Evolutionary conservation across 2,113 vertebrate species (phyloP).

Genomic region (Fregata magnificens): DNA sequence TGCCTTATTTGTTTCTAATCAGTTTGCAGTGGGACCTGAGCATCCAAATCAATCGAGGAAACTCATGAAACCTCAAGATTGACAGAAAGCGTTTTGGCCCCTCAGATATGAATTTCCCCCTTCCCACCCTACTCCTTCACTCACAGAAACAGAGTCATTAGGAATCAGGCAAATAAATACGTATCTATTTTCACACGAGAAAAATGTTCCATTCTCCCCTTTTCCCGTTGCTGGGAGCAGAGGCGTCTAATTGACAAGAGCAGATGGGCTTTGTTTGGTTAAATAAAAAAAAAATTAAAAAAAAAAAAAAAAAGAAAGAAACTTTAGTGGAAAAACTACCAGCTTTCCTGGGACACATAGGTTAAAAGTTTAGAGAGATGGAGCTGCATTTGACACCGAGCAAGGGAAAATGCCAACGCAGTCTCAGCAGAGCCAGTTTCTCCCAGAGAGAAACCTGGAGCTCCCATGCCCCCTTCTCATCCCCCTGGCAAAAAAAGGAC

Average conservation of each 20-base stretch:
- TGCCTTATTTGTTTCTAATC: neutral
- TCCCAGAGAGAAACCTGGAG: slow-evolving; percentile 51
- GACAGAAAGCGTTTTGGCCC: neutral
- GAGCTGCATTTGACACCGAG: neutral
- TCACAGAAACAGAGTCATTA: neutral
- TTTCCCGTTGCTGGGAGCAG: neutral
- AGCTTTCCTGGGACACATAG: slow-evolving; percentile 41
- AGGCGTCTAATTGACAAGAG: slow-evolving; percentile 55
- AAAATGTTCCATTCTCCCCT: neutral
- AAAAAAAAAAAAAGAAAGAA: neutral
- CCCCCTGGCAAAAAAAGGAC: slow-evolving; percentile 1
- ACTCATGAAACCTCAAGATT: neutral
- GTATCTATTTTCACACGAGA: slow-evolving; percentile 61
- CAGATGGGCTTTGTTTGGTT: slow-evolving; percentile 66
- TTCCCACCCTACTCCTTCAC: neutral
- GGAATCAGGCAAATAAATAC: neutral
- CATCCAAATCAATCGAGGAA: accelerated
- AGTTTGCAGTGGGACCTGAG: neutral
- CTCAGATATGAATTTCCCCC: neutral
- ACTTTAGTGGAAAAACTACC: neutral
- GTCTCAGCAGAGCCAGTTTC: neutral
- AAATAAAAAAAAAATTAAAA: neutral
- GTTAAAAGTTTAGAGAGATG: slow-evolving; percentile 28
- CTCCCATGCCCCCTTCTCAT: slow-evolving; percentile 20
- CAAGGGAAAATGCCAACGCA: neutral